Conservation (phyloP, 2,113 vertebrate genomes). For the Spea bombifrons region DNA sequence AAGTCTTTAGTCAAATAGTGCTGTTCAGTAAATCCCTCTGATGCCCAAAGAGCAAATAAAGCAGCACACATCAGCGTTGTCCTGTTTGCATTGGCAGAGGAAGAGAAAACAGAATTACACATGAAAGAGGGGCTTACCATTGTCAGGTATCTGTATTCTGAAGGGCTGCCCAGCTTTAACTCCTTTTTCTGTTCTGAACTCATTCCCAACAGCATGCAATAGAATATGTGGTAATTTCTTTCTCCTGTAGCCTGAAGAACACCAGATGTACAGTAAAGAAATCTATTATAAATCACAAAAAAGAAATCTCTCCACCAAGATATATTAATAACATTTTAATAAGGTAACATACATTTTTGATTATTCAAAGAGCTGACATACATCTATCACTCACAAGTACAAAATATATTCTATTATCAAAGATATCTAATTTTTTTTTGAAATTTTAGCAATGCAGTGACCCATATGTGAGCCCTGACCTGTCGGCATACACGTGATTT, state of each 20-base stretch:
- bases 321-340: too few species aligned
- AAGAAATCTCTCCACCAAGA: too few species aligned
- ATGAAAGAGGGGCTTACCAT: constrained; percentile 68
- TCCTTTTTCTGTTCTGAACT: constrained; percentile 82
- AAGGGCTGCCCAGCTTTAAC: constrained; percentile 77
- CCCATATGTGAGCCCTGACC: constrained; percentile 62
- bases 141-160: constrained; percentile 86
- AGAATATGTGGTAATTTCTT: constrained; percentile 96
- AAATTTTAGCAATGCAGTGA: neutral
- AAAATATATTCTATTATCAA: too few species aligned
- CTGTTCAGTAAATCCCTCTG: too few species aligned
- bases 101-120: neutral
- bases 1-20: too few species aligned
- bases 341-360: too few species aligned
- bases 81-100: too few species aligned
- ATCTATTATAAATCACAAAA: neutral
- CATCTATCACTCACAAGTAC: too few species aligned
- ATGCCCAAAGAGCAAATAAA: too few species aligned
- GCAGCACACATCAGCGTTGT: too few species aligned
- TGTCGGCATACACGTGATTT: constrained; percentile 94
- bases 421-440: too few species aligned
- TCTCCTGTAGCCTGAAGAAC: constrained; percentile 80
- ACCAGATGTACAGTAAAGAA: neutral
- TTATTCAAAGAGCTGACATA: too few species aligned
- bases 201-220: constrained; percentile 93